phyloP scores from a whole-genome alignment of 2,797 vertebrate genomes.

The Pelobates cultripes region DNA sequence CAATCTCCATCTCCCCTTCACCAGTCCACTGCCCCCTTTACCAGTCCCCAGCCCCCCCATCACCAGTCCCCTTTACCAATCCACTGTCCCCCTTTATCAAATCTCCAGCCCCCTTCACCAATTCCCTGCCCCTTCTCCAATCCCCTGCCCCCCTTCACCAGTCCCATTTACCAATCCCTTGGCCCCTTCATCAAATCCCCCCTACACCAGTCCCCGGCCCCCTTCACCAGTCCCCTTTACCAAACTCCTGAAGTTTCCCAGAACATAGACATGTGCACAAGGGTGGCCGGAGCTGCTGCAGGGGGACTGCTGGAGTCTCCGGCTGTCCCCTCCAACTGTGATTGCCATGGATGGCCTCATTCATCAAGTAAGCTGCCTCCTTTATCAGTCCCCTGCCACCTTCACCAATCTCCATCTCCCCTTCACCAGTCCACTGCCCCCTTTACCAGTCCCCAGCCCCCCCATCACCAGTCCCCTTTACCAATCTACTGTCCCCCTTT shows the following conservation, averaged over 20 bases:
- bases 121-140: background rate
- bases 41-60: background rate
- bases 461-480: background rate
- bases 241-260: no score
- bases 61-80: background rate
- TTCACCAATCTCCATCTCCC: no score
- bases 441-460: background rate
- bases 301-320: no score
- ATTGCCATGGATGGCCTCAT: no score
- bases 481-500: background rate
- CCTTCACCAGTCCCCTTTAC: background rate
- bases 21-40: no score
- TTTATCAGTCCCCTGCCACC: no score
- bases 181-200: background rate
- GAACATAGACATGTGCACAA: no score
- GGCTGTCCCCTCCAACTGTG: no score
- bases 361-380: no score
- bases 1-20: no score
- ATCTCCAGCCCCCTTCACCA: background rate
- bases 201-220: background rate
- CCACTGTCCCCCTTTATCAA: background rate
- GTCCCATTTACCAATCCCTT: background rate
- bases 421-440: no score
- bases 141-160: background rate
- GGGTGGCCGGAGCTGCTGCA: no score